phyloP scores from a whole-genome alignment of 2,113 vertebrate species.

The Pelobates fuscus region DNA sequence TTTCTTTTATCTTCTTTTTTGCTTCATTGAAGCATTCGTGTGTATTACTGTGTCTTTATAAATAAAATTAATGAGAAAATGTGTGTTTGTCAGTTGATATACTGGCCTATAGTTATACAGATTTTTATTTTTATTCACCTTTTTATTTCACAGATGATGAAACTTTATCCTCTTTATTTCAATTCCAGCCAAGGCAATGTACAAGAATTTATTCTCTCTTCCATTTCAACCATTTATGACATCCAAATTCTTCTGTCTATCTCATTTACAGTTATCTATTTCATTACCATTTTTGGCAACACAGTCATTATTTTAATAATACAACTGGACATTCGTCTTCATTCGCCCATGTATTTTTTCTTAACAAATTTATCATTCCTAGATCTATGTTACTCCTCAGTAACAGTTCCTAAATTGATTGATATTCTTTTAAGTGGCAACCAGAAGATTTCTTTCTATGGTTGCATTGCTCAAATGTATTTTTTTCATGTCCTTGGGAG shows the following conservation, averaged over 20 bases:
- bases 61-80: too few relatives aligned
- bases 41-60: too few relatives aligned
- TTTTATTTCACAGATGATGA: constrained; percentile 16
- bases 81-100: too few relatives aligned
- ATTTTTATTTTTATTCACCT: too few relatives aligned
- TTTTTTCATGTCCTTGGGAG: constrained; percentile 56
- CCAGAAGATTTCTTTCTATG: constrained; percentile 53
- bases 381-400: constrained; percentile 55
- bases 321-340: constrained; percentile 48
- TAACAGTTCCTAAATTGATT: constrained; percentile 57
- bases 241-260: constrained; percentile 48
- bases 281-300: constrained; percentile 52
- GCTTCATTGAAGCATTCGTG: too few relatives aligned
- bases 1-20: too few relatives aligned
- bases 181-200: neutral
- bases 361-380: constrained; percentile 52
- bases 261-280: constrained; percentile 52
- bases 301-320: constrained; percentile 53
- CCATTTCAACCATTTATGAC: neutral
- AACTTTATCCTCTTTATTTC: neutral
- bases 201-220: constrained; percentile 9
- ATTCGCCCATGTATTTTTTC: constrained; percentile 58
- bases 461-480: constrained; percentile 56
- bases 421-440: constrained; percentile 36
- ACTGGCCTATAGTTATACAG: too few relatives aligned